Conservation (phyloP, 2,888 invertebrate genomes). For the Drosophila imparisetae region DNA sequence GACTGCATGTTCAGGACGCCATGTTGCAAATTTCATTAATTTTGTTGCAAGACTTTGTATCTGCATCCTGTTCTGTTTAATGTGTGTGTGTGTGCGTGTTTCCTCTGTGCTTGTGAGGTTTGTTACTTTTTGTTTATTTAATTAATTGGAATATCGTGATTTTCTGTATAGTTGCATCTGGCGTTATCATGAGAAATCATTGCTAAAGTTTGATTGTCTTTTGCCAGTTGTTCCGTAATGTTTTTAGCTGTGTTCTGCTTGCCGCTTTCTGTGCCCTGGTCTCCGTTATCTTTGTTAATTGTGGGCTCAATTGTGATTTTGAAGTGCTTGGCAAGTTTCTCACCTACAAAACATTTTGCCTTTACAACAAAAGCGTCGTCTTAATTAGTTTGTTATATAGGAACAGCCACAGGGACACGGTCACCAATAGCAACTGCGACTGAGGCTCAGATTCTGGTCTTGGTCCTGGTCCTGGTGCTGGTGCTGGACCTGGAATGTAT, state of each 20-base stretch:
- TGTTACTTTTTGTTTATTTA: constrained; percentile 47
- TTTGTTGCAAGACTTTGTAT: constrained; percentile 5
- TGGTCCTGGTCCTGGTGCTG: background rate
- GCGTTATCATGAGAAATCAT: constrained; percentile 62
- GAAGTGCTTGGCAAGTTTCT: constrained; percentile 68
- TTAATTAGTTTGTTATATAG: constrained; percentile 75
- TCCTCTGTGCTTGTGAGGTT: background rate
- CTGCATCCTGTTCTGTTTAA: constrained; percentile 1
- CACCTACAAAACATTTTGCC: constrained; percentile 65
- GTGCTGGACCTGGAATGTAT: constrained; percentile 1
- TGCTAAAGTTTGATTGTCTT: constrained; percentile 72
- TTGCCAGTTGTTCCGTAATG: constrained; percentile 48
- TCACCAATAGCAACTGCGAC: constrained; percentile 27
- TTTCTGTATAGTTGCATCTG: constrained; percentile 42
- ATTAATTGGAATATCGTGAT: constrained; percentile 67
- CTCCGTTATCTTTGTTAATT: constrained; percentile 72
- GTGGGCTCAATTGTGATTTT: constrained; percentile 71
- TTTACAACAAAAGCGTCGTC: constrained; percentile 53
- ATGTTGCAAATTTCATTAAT: constrained; percentile 6
- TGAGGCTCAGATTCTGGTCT: constrained; percentile 1
- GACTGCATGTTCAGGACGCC: background rate
- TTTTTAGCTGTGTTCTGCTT: background rate
- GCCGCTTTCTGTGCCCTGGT: constrained; percentile 1
- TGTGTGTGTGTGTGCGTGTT: background rate
- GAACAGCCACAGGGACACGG: constrained; percentile 15